Conservation (phyloP, 2,113 vertebrate species). For the Psittacus erithacus region DNA sequence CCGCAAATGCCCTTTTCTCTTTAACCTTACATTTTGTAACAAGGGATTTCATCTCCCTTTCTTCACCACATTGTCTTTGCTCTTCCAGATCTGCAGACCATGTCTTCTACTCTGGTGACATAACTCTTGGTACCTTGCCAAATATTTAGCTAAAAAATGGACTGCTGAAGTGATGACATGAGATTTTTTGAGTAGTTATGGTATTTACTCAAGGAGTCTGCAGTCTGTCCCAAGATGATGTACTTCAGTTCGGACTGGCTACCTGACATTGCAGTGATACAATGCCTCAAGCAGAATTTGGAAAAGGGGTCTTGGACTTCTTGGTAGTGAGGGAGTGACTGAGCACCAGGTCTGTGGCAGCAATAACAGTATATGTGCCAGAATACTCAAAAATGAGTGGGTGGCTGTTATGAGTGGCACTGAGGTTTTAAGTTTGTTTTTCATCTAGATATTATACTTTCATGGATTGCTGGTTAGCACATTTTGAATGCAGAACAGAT, state of each 20-base stretch:
- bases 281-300: not conserved
- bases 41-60: not conserved
- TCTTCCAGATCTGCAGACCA: not conserved
- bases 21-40: not conserved
- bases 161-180: constrained; percentile 16
- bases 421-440: not conserved
- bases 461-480: not conserved
- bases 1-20: not conserved
- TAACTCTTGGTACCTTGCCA: constrained; percentile 11
- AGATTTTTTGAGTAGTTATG: not conserved
- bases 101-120: not conserved
- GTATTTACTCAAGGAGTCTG: not conserved
- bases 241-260: not conserved
- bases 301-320: not conserved
- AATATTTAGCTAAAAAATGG: not conserved
- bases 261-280: not conserved
- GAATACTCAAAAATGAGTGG: not conserved
- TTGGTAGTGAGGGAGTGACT: not conserved
- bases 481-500: not conserved
- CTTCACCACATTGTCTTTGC: constrained; percentile 25
- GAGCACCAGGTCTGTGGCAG: not conserved
- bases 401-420: not conserved
- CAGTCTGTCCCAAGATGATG: not conserved
- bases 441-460: not conserved
- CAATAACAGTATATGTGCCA: not conserved